phyloP scores from a whole-genome alignment of 1,140 invertebrate species.

The Phenacoccus solenopsis region DNA sequence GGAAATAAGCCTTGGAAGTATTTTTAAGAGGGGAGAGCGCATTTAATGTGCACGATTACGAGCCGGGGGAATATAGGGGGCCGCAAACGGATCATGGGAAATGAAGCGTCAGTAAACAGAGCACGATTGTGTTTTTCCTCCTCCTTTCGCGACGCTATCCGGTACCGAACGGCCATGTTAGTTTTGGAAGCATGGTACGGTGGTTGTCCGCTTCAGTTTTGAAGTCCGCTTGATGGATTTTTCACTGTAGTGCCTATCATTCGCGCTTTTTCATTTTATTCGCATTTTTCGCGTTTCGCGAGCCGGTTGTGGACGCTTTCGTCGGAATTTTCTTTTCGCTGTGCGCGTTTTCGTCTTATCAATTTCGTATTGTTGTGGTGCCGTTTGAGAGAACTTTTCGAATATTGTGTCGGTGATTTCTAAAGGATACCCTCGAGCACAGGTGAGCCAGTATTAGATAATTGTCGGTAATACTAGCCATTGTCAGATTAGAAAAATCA shows the following conservation, averaged over 20 bases:
- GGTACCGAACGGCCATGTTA: slow-evolving; percentile 10
- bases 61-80: not conserved
- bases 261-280: not conserved
- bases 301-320: not conserved
- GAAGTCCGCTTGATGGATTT: not conserved
- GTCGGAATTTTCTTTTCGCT: not conserved
- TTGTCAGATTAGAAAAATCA: not conserved
- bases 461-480: not conserved
- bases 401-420: not conserved
- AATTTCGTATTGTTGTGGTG: not conserved
- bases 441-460: not conserved
- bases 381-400: not conserved
- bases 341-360: not conserved
- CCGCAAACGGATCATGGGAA: slow-evolving; percentile 13
- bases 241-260: not conserved
- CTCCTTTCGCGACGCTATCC: not conserved
- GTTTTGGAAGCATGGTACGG: slow-evolving; percentile 8
- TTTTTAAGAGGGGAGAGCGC: slow-evolving; percentile 13
- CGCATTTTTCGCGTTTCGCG: not conserved
- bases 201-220: slow-evolving; percentile 14
- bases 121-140: slow-evolving; percentile 17
- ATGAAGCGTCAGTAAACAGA: slow-evolving; percentile 16
- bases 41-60: slow-evolving; percentile 5
- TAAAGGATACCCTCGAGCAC: not conserved
- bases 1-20: slow-evolving; percentile 9